These are phyloP conservation scores for Mus spicilegus DNA, from an alignment of 2,113 vertebrate species.

Conservation along the genomic window DNA sequence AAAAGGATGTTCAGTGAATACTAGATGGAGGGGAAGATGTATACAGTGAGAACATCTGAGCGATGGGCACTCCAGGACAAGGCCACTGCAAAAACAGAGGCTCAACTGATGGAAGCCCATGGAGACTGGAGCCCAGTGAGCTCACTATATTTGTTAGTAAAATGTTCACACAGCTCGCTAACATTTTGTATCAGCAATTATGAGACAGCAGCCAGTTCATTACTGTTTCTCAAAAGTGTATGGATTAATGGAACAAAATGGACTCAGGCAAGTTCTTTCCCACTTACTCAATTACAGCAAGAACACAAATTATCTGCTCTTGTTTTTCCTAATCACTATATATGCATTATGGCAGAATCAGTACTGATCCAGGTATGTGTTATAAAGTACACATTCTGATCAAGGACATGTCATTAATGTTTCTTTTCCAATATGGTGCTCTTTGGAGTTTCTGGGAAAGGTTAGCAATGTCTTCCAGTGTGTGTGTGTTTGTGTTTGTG, in stretches of 20 bases:
- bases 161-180: neutral
- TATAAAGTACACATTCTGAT: neutral
- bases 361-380: neutral
- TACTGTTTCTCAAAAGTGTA: slow-evolving; percentile 18
- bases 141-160: neutral
- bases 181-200: neutral
- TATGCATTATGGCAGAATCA: neutral
- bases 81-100: neutral
- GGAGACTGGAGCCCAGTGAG: neutral
- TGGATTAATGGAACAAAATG: neutral
- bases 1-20: neutral
- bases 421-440: slow-evolving; percentile 42
- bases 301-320: neutral
- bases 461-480: neutral
- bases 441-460: slow-evolving; percentile 11
- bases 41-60: neutral
- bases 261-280: slow-evolving; percentile 46
- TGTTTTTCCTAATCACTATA: neutral
- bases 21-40: neutral
- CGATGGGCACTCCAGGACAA: neutral
- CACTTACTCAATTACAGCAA: neutral
- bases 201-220: neutral
- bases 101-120: neutral
- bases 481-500: neutral
- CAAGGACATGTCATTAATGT: neutral